Evolutionary conservation across 2,797 vertebrate genomes (phyloP).

Genomic region (Enteromius paludinosus): DNA sequence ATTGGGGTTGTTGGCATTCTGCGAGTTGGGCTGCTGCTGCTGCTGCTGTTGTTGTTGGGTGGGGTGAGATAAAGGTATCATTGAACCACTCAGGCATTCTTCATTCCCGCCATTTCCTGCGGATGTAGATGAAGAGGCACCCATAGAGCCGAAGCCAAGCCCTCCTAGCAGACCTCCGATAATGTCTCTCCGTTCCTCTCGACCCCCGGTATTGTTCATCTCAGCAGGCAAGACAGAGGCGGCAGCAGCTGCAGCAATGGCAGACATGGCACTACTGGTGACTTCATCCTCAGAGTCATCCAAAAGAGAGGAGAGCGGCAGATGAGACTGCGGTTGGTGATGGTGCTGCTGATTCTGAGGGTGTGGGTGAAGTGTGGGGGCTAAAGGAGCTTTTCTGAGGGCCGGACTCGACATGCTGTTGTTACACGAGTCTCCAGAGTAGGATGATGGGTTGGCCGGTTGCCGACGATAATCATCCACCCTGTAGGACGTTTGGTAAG

Average conservation of each 20-base stretch:
- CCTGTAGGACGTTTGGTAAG: slow-evolving; percentile 76
- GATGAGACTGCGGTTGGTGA: slow-evolving; percentile 75
- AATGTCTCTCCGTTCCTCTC: slow-evolving; percentile 81
- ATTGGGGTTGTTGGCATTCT: slow-evolving; percentile 63
- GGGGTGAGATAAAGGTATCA: slow-evolving; percentile 79
- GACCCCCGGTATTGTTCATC: slow-evolving; percentile 71
- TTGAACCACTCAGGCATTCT: slow-evolving; percentile 75
- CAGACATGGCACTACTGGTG: slow-evolving; percentile 84
- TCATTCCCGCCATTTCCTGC: slow-evolving; percentile 56
- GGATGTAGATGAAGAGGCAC: slow-evolving; percentile 75
- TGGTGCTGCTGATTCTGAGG: slow-evolving; percentile 76
- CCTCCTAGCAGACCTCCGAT: slow-evolving; percentile 82
- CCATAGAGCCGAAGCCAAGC: slow-evolving; percentile 79
- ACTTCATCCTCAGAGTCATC: slow-evolving; percentile 85
- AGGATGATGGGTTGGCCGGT: slow-evolving; percentile 69
- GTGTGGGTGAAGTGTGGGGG: slow-evolving; percentile 83
- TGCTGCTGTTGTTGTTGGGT: slow-evolving; percentile 61
- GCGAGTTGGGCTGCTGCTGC: slow-evolving; percentile 53
- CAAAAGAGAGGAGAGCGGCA: slow-evolving; percentile 81
- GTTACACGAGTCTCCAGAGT: slow-evolving; percentile 71
- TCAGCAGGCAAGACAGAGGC: slow-evolving; percentile 76
- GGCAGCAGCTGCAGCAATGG: slow-evolving; percentile 81
- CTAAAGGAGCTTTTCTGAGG: slow-evolving; percentile 82
- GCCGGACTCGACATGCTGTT: slow-evolving; percentile 75
- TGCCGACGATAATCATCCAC: slow-evolving; percentile 77